Evolutionary conservation across 1,140 invertebrate genomes (phyloP).

Genomic region (Araneus ventricosus): DNA sequence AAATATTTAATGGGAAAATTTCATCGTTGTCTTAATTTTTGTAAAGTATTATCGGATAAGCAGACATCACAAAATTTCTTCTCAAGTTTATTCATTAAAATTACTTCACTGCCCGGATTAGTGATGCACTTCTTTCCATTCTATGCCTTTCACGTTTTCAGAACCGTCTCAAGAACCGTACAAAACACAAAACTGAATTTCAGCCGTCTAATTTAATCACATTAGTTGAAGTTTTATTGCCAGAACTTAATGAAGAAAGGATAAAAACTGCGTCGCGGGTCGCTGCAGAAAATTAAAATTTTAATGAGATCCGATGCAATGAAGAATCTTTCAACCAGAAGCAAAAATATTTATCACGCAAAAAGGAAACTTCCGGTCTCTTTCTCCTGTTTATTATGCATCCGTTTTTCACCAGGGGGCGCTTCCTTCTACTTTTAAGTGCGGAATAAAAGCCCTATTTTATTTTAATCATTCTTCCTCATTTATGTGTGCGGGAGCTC

Average conservation of each 20-base stretch:
- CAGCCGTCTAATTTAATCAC: constrained; percentile 28
- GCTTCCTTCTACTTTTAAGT: background rate
- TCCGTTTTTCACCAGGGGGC: background rate
- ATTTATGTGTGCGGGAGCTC: background rate
- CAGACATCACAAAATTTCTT: background rate
- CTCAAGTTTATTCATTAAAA: background rate
- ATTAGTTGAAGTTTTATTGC: constrained; percentile 23
- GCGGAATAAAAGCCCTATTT: constrained; percentile 26
- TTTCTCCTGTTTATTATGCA: constrained; percentile 25
- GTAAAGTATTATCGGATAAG: too few species aligned
- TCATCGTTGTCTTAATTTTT: too few species aligned
- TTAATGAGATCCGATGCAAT: constrained; percentile 50
- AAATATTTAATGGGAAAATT: too few species aligned
- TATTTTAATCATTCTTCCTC: constrained; percentile 44
- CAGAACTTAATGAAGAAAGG: constrained; percentile 20
- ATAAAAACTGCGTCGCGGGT: background rate
- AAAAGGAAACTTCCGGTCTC: background rate
- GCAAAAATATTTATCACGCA: constrained; percentile 33
- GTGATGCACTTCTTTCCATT: background rate
- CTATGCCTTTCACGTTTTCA: too few species aligned
- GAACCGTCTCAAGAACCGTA: background rate
- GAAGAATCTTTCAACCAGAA: constrained; percentile 13
- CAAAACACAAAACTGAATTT: background rate
- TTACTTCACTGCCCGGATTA: background rate
- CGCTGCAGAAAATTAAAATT: constrained; percentile 36